These are phyloP conservation scores for Anomalospiza imberbis DNA, from an alignment of 2,797 vertebrate species.

Conservation along the genomic window DNA sequence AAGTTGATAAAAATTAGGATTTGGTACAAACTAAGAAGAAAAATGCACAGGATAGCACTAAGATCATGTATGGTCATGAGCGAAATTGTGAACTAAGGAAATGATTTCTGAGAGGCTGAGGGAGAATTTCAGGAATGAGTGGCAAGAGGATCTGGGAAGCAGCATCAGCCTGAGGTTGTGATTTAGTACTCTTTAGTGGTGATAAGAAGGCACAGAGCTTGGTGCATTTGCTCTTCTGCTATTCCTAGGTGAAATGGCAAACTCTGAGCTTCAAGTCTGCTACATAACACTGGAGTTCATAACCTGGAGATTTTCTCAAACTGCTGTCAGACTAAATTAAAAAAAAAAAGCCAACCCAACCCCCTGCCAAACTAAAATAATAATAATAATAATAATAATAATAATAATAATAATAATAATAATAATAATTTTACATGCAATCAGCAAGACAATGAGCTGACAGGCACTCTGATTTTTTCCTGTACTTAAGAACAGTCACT, in stretches of 20 bases:
- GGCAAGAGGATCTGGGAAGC: not conserved
- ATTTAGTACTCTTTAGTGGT: not conserved
- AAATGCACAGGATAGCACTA: not conserved
- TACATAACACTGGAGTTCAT: not conserved
- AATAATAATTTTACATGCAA: not conserved
- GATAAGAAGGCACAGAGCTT: not conserved
- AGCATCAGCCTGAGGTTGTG: not conserved
- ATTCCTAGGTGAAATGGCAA: not conserved
- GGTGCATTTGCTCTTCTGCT: not conserved
- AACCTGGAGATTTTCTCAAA: not conserved
- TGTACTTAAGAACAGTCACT: not conserved
- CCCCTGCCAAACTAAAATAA: not conserved
- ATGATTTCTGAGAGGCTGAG: not conserved
- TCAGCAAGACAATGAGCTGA: not conserved
- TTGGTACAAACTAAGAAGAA: not conserved
- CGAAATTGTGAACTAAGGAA: not conserved
- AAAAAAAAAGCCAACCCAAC: not conserved
- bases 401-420: not conserved
- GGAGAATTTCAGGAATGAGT: not conserved
- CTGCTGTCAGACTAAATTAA: not conserved
- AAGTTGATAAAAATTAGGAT: not conserved
- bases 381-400: not conserved
- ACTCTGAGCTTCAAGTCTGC: not conserved
- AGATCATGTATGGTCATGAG: not conserved
- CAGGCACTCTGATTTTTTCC: not conserved